phyloP scores from a whole-genome alignment of 2,888 invertebrate species.

The Clunio marinus region DNA sequence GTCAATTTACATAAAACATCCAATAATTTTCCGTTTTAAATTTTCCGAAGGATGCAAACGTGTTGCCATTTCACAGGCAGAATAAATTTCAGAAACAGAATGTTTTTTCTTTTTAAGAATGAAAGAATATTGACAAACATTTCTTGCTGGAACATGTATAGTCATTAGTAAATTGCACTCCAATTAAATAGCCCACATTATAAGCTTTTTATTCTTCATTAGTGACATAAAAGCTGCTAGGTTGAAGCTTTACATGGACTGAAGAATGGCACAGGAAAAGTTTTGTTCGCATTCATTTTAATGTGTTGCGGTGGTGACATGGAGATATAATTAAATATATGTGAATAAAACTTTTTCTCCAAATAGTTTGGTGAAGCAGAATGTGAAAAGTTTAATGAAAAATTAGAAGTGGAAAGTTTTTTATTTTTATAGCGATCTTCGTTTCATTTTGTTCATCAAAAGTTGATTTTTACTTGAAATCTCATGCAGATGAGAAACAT shows the following conservation, averaged over 20 bases:
- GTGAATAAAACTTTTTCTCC: background rate
- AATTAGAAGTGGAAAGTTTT: background rate
- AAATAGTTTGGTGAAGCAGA: background rate
- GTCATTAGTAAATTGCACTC: too few relatives aligned
- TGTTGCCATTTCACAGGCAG: too few relatives aligned
- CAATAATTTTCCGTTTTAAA: constrained; percentile 17
- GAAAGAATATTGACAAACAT: too few relatives aligned
- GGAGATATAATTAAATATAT: constrained; percentile 27
- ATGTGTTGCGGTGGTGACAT: constrained; percentile 13
- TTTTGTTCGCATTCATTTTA: background rate
- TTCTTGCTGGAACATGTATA: too few relatives aligned
- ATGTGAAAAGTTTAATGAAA: background rate
- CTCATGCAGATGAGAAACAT: background rate
- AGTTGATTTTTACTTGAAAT: background rate
- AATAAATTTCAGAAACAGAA: too few relatives aligned
- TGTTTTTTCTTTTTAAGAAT: too few relatives aligned
- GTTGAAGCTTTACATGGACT: too few relatives aligned
- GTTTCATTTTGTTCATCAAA: background rate
- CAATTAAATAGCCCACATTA: too few relatives aligned
- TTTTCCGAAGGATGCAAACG: background rate
- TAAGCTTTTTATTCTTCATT: too few relatives aligned
- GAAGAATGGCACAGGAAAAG: background rate
- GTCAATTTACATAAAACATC: constrained; percentile 36
- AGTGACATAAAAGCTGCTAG: too few relatives aligned
- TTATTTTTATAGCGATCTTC: background rate